Conservation (phyloP, 2,113 vertebrate genomes). For the Aspidoscelis tigris region DNA sequence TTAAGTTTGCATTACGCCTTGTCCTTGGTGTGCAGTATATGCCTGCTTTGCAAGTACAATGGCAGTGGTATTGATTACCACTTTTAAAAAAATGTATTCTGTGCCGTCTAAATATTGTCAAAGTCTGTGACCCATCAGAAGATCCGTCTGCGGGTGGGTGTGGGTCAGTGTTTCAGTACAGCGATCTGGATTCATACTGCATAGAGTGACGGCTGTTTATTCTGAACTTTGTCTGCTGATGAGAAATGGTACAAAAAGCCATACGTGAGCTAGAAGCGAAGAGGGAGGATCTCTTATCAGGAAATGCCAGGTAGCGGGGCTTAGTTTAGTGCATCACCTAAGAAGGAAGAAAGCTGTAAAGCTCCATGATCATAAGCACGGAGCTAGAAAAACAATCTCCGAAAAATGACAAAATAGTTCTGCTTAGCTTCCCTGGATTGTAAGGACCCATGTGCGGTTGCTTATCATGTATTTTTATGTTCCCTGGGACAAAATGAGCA, state of each 20-base stretch:
- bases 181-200: conserved; percentile 1
- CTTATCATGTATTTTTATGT: conserved; percentile 31
- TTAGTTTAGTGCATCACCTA: conserved; percentile 47
- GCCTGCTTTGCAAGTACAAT: conserved; percentile 24
- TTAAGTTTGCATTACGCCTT: conserved; percentile 41
- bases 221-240: conserved; percentile 48
- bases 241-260: conserved; percentile 52
- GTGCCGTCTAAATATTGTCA: conserved; percentile 32
- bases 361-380: conserved; percentile 35
- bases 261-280: conserved; percentile 45
- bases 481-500: conserved; percentile 35
- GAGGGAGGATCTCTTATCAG: conserved; percentile 42
- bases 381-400: conserved; percentile 44
- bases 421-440: conserved; percentile 45
- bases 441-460: conserved; percentile 23
- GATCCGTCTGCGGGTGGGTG: background rate
- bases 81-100: conserved; percentile 50
- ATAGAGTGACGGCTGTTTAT: conserved; percentile 44
- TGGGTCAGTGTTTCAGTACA: background rate
- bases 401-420: conserved; percentile 49
- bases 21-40: conserved; percentile 24
- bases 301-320: conserved; percentile 62
- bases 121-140: background rate
- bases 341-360: conserved; percentile 39
- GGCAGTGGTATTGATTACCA: conserved; percentile 34